These are phyloP conservation scores for Peribatodes rhomboidaria DNA, from an alignment of 2,888 invertebrate genomes.

Conservation along the genomic window DNA sequence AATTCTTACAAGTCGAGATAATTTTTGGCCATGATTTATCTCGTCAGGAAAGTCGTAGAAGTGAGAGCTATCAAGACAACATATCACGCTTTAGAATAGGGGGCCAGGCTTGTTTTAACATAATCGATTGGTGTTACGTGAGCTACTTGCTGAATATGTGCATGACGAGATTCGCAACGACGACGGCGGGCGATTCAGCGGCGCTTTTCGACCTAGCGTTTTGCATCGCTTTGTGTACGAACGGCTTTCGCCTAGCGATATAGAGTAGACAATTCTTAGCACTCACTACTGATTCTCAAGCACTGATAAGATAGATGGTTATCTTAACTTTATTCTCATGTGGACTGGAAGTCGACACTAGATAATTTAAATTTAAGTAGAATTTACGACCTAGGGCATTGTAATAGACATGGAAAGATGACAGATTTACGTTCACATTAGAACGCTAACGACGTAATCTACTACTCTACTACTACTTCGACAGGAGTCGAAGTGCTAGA, in stretches of 20 bases:
- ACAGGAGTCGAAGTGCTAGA: too few relatives aligned
- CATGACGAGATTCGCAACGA: not conserved
- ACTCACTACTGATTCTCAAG: slow-evolving; percentile 56
- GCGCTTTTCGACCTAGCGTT: not conserved
- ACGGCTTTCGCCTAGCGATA: not conserved
- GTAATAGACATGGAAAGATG: not conserved
- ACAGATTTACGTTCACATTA: not conserved
- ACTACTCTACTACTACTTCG: too few relatives aligned
- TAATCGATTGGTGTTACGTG: too few relatives aligned
- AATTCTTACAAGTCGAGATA: too few relatives aligned
- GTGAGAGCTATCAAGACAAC: too few relatives aligned
- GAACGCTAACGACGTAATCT: too few relatives aligned
- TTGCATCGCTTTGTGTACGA: not conserved
- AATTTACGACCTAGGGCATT: not conserved
- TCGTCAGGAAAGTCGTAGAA: too few relatives aligned
- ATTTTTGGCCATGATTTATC: too few relatives aligned
- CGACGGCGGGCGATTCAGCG: not conserved
- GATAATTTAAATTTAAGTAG: slow-evolving; percentile 5
- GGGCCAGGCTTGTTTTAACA: too few relatives aligned
- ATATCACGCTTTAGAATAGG: too few relatives aligned
- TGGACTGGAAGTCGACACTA: slow-evolving; percentile 3
- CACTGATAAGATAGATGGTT: slow-evolving; percentile 42
- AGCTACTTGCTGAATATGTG: too few relatives aligned
- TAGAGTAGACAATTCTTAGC: slow-evolving; percentile 61
- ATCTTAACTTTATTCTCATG: slow-evolving; percentile 20